phyloP scores from a whole-genome alignment of 2,797 vertebrate genomes.

The Arremon aurantiirostris region DNA sequence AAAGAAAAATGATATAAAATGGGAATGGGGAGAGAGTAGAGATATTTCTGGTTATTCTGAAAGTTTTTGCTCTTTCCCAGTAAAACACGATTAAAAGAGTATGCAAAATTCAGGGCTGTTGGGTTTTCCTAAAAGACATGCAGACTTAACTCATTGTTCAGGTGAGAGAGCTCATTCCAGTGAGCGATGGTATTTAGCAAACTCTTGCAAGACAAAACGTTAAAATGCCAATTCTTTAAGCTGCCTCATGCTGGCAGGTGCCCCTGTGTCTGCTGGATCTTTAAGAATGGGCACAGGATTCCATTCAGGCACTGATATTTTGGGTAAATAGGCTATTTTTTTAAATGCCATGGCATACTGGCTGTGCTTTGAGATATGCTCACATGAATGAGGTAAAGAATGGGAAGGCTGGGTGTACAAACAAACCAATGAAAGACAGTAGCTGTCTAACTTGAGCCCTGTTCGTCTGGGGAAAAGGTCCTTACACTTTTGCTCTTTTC shows the following conservation, averaged over 20 bases:
- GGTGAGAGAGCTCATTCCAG: not conserved
- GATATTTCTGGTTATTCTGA: not conserved
- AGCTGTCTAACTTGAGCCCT: not conserved
- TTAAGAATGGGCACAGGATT: not conserved
- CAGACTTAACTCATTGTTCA: not conserved
- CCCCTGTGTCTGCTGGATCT: not conserved
- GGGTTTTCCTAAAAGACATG: not conserved
- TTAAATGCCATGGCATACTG: not conserved
- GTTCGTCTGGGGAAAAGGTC: not conserved
- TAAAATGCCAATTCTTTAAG: not conserved
- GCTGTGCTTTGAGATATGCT: not conserved
- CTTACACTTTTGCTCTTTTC: not conserved
- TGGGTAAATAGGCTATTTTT: not conserved
- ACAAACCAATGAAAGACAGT: not conserved
- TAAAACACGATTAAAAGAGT: not conserved
- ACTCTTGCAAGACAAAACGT: not conserved
- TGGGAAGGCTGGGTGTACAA: not conserved
- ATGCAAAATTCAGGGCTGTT: not conserved
- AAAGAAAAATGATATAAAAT: conserved; percentile 23
- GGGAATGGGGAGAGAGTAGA: not conserved
- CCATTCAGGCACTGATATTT: conserved; percentile 1
- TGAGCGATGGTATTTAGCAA: conserved; percentile 12
- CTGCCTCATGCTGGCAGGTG: not conserved
- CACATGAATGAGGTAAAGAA: conserved; percentile 6
- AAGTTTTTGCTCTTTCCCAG: not conserved